These are phyloP conservation scores for Mesodorylaimus sp. DNA, from an alignment of 2,888 invertebrate genomes.

Conservation along the genomic window DNA sequence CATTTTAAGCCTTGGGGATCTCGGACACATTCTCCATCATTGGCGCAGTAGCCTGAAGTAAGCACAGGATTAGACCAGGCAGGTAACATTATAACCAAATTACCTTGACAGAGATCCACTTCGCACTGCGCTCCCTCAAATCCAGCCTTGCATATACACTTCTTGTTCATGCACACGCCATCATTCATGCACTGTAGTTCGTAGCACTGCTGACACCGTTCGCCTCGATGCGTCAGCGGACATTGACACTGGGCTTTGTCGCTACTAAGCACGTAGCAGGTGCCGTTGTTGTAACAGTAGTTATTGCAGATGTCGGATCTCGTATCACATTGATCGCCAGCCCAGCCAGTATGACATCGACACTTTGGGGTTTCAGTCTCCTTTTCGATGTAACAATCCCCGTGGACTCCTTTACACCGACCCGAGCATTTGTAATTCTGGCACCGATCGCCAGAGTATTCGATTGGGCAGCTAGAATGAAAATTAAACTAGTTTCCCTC, in stretches of 20 bases:
- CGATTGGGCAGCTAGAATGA: constrained; percentile 39
- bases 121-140: constrained; percentile 12
- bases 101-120: constrained; percentile 12
- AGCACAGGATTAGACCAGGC: not conserved
- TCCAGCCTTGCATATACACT: constrained; percentile 4
- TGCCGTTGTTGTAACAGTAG: constrained; percentile 40
- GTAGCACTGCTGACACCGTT: constrained; percentile 20
- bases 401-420: constrained; percentile 48
- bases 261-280: constrained; percentile 37
- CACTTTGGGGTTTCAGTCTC: constrained; percentile 10
- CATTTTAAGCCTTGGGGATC: constrained; percentile 29
- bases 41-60: constrained; percentile 7
- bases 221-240: constrained; percentile 10
- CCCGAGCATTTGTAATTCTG: constrained; percentile 19
- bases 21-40: constrained; percentile 11
- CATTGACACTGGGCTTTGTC: not conserved
- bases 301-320: constrained; percentile 40
- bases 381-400: constrained; percentile 29
- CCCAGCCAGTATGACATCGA: constrained; percentile 45
- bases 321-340: constrained; percentile 46
- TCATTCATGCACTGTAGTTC: constrained; percentile 41
- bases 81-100: not conserved
- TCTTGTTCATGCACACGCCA: constrained; percentile 39
- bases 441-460: constrained; percentile 48
- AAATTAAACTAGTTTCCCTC: not conserved